Evolutionary conservation across 2,113 vertebrate genomes (phyloP).

Genomic region (Grammatotria lemairii): DNA sequence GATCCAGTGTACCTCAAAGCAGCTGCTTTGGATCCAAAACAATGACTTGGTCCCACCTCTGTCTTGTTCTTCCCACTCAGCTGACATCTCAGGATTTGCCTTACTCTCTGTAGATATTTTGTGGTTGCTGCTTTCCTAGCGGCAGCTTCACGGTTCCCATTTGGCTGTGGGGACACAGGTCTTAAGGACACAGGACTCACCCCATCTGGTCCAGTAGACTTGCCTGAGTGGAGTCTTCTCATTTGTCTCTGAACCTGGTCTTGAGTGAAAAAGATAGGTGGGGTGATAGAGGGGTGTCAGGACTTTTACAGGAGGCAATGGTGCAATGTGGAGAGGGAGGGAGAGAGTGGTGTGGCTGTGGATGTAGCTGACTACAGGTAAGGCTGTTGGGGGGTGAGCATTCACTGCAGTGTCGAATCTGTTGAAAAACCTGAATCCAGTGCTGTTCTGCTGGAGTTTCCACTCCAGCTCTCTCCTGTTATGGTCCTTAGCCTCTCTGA

Average conservation of each 20-base stretch:
- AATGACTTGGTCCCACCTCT: background rate
- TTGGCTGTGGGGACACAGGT: background rate
- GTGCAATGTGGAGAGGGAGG: accelerated
- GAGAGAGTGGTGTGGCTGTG: background rate
- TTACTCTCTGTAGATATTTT: background rate
- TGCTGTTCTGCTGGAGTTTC: background rate
- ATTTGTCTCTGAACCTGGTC: background rate
- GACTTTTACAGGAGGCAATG: background rate
- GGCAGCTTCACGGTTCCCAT: background rate
- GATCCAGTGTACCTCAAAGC: background rate
- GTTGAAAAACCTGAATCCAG: background rate
- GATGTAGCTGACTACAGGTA: background rate
- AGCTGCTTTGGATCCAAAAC: background rate
- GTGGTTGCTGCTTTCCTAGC: background rate
- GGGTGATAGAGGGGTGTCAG: accelerated
- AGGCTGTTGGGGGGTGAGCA: background rate
- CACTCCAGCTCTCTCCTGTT: background rate
- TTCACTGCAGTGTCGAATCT: background rate
- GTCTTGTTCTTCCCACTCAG: background rate
- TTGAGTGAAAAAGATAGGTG: background rate
- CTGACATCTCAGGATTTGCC: background rate
- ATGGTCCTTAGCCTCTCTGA: background rate
- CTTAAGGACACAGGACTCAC: background rate
- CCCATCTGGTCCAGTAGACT: background rate
- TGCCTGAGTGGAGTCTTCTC: background rate